Evolutionary conservation across 1,140 invertebrate species (phyloP).

Genomic region (Trachymyrmex septentrionalis): DNA sequence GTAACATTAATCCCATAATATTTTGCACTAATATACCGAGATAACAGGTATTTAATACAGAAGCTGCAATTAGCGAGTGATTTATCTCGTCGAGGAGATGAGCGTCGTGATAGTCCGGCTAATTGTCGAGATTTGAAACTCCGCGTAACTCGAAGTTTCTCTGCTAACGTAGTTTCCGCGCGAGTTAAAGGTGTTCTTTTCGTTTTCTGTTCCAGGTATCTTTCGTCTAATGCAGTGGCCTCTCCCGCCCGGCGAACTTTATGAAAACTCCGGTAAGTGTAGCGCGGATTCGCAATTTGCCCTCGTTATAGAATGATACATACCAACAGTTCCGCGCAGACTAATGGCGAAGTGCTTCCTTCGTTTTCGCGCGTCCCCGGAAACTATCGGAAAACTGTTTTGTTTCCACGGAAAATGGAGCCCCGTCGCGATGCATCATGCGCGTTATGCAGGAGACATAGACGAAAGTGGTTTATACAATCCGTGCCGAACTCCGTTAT

Average conservation of each 20-base stretch:
- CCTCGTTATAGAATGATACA: constrained; percentile 65
- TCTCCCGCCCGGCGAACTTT: constrained; percentile 53
- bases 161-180: constrained; percentile 28
- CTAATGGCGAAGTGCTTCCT: constrained; percentile 68
- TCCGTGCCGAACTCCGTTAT: background rate
- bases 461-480: constrained; percentile 39
- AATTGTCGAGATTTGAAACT: constrained; percentile 58
- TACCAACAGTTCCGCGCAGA: constrained; percentile 31
- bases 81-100: constrained; percentile 48
- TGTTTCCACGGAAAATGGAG: constrained; percentile 60
- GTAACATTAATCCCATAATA: background rate
- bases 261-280: constrained; percentile 71
- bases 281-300: constrained; percentile 64
- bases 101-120: constrained; percentile 56
- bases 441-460: constrained; percentile 60
- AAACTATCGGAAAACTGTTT: constrained; percentile 74
- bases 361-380: constrained; percentile 65
- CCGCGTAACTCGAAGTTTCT: constrained; percentile 46
- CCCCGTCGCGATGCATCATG: constrained; percentile 40
- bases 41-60: constrained; percentile 43
- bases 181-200: constrained; percentile 53
- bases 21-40: background rate
- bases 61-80: constrained; percentile 42
- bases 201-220: constrained; percentile 65
- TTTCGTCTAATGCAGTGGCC: constrained; percentile 62